Base-by-base conservation (phyloP, 53 echinoderm and acorn worm genomes). In the Hippasteria phrygiana region DNA sequence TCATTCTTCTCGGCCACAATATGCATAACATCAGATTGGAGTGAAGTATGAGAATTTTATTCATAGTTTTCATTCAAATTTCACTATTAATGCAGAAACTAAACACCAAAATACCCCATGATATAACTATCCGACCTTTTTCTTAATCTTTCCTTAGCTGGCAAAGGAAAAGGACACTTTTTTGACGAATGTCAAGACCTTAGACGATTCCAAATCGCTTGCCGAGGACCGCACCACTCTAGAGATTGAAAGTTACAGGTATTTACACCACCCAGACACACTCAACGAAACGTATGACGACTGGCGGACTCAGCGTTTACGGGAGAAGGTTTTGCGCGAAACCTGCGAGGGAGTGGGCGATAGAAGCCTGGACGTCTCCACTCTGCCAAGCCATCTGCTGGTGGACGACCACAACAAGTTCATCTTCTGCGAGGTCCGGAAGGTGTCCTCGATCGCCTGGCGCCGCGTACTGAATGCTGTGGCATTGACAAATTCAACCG, bases 371-470 rank as follows among this genome's bases (percentile, higher is more conserved):
- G 7, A 7, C 17, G 42, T 16, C 72, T 5, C 1, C 10, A 0
- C 38, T 1, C 26, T 79, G 11, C 78, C 89, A 1, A n/a, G 70
- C 6, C 89, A 89, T 31, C 80, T 89, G 29, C 51, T 89, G 0
- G 74, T 89, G 9, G 73, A 80, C 73, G 89, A 89, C 42, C 50
- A 41, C 28, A 71, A 71, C 71, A 67, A 67, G 71, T 80, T 79
- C 32, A 12, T 89, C 29, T 89, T 89, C 80, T 89, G 89, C 56
- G 70, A 79, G 70, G 80, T 89, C 6, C 89, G 79, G 8, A 89
- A 89, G 59, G 80, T 80, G 71, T 78, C 89, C 0, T 89, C 79
- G 28, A 89, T 80, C 13, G 35, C 89, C 16, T 89, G 89, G 89
- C 78, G 80, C 51, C 53, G 59, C 9, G 74, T 80, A 31, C 54